Conservation (phyloP, 2,797 vertebrate genomes). For the Mycteria americana region DNA sequence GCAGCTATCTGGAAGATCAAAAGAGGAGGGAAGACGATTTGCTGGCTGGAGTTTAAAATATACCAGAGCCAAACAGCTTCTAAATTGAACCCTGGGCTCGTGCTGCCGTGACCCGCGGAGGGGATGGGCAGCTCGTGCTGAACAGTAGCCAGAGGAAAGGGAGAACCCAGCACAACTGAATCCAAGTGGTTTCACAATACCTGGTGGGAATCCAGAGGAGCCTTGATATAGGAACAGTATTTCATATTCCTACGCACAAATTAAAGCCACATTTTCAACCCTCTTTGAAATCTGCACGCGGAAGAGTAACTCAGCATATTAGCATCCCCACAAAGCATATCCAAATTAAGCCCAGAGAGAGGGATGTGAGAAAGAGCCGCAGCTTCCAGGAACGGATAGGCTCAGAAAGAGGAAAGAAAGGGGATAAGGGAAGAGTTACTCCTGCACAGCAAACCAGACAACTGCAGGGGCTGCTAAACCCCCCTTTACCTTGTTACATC, state of each 20-base stretch:
- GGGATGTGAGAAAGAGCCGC: not conserved
- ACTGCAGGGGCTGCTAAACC: not conserved
- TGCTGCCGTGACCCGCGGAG: not conserved
- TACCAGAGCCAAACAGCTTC: constrained; percentile 42
- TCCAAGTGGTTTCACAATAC: constrained; percentile 68
- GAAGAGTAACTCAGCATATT: not conserved
- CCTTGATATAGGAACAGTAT: constrained; percentile 58
- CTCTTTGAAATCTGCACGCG: not conserved
- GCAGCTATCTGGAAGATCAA: constrained; percentile 12
- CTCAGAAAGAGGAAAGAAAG: constrained; percentile 1
- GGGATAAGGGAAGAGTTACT: not conserved
- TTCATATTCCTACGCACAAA: constrained; percentile 58
- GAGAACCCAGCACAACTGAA: constrained; percentile 37
- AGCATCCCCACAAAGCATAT: not conserved
- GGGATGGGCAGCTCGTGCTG: constrained; percentile 28
- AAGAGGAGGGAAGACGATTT: not conserved
- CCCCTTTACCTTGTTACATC: constrained; percentile 92
- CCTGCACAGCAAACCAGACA: not conserved
- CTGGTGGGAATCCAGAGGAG: constrained; percentile 65
- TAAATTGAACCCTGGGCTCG: constrained; percentile 27
- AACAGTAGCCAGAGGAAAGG: constrained; percentile 68
- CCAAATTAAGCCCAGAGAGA: constrained; percentile 18
- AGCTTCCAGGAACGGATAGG: not conserved
- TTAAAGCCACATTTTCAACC: constrained; percentile 64
- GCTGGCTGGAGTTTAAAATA: not conserved